Evolutionary conservation across 1,140 invertebrate species (phyloP).

Genomic region (Tyrophagus putrescentiae): DNA sequence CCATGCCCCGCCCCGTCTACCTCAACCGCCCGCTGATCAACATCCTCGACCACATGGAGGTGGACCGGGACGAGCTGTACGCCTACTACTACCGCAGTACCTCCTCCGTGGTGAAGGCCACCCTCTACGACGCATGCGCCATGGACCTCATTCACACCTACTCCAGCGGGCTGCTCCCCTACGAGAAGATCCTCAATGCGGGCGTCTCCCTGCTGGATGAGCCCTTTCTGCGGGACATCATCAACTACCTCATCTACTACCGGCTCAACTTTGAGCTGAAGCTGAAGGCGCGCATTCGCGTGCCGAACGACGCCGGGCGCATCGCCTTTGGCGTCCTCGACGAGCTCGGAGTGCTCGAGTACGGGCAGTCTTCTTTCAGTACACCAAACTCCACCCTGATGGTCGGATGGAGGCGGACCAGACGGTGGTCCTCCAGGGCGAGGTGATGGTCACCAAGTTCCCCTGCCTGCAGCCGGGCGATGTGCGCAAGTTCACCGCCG

Average conservation of each 20-base stretch:
- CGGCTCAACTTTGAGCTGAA: slow-evolving; percentile 23
- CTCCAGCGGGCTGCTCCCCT: neutral
- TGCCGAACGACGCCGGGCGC: slow-evolving; percentile 30
- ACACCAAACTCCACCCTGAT: slow-evolving; percentile 19
- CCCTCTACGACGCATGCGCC: slow-evolving; percentile 1
- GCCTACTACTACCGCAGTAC: slow-evolving; percentile 20
- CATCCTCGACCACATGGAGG: slow-evolving; percentile 23
- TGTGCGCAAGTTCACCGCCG: slow-evolving; percentile 33
- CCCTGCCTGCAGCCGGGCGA: slow-evolving; percentile 35
- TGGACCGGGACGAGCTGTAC: slow-evolving; percentile 20
- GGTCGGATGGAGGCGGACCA: neutral
- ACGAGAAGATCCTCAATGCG: neutral
- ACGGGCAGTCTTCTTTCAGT: slow-evolving; percentile 26
- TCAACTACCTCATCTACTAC: slow-evolving; percentile 6
- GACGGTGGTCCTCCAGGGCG: slow-evolving; percentile 16
- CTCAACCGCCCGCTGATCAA: slow-evolving; percentile 25
- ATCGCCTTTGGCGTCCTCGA: slow-evolving; percentile 26
- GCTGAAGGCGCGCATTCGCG: slow-evolving; percentile 30
- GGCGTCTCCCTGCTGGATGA: slow-evolving; percentile 16
- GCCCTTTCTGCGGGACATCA: slow-evolving; percentile 10
- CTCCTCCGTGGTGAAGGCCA: slow-evolving; percentile 2
- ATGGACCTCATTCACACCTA: slow-evolving; percentile 1
- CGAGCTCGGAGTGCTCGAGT: slow-evolving; percentile 24
- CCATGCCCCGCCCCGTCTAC: slow-evolving; percentile 22
- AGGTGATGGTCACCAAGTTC: slow-evolving; percentile 32